Conservation (phyloP, 2,888 invertebrate species). For the Torymus auratus region DNA sequence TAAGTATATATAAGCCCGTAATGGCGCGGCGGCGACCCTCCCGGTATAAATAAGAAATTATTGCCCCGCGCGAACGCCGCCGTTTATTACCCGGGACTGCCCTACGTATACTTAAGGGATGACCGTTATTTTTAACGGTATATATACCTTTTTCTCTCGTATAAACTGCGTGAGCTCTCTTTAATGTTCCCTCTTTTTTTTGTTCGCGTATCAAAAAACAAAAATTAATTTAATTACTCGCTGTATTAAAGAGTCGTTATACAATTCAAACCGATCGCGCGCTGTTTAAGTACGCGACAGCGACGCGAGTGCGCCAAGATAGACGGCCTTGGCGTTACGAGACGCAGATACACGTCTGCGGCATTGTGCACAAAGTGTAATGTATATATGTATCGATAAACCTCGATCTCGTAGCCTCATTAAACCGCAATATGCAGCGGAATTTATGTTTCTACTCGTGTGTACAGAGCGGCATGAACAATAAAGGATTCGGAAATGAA, state of each 20-base stretch:
- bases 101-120: slow-evolving; percentile 48
- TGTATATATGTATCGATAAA: background rate
- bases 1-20: background rate
- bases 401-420: slow-evolving; percentile 27
- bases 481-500: no score
- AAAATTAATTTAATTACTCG: no score
- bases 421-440: background rate
- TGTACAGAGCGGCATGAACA: no score
- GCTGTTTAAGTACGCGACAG: slow-evolving; percentile 1
- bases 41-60: slow-evolving; percentile 43
- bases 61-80: slow-evolving; percentile 15
- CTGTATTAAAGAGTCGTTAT: no score
- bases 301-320: slow-evolving; percentile 6
- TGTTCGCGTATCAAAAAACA: no score
- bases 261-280: no score
- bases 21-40: slow-evolving; percentile 10
- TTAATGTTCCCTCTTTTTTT: background rate
- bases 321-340: slow-evolving; percentile 27
- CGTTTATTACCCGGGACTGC: slow-evolving; percentile 38
- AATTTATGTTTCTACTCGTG: no score
- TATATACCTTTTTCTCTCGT: background rate
- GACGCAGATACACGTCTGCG: background rate
- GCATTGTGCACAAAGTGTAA: no score
- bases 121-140: slow-evolving; percentile 49
- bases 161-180: slow-evolving; percentile 3